These are phyloP conservation scores for Varanus salvator DNA, from an alignment of 2,113 vertebrate species.

Conservation along the genomic window DNA sequence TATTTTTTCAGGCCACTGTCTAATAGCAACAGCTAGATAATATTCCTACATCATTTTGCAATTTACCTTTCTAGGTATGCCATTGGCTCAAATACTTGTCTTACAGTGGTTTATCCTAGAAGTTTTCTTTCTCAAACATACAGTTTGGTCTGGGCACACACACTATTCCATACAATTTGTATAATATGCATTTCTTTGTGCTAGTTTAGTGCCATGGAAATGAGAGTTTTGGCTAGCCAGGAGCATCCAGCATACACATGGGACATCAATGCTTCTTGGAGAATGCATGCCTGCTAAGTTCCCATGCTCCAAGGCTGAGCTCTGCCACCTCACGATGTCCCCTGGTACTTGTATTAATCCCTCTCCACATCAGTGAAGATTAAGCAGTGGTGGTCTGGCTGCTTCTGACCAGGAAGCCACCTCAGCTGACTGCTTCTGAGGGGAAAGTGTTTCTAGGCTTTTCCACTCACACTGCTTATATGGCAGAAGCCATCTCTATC, in stretches of 20 bases:
- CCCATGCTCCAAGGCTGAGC: too few relatives aligned
- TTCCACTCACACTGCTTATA: neutral
- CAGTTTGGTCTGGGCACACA: slow-evolving; percentile 26
- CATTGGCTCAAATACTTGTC: slow-evolving; percentile 39
- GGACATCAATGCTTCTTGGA: too few relatives aligned
- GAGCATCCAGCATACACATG: neutral
- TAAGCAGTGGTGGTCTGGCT: neutral
- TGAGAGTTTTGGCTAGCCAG: too few relatives aligned
- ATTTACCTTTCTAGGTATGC: slow-evolving; percentile 36
- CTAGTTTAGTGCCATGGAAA: too few relatives aligned
- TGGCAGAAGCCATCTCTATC: neutral
- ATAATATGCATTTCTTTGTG: neutral
- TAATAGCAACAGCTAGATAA: slow-evolving; percentile 47
- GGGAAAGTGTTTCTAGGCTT: neutral
- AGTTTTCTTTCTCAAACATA: slow-evolving; percentile 14
- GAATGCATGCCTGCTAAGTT: too few relatives aligned
- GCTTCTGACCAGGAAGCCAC: neutral
- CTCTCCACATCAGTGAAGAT: neutral
- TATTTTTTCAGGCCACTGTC: neutral
- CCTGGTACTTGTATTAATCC: neutral
- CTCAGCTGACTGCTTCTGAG: neutral
- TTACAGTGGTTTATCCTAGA: slow-evolving; percentile 20
- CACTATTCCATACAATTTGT: neutral
- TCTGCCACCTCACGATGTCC: neutral
- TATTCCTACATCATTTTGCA: slow-evolving; percentile 55